phyloP scores from a whole-genome alignment of 2,113 vertebrate genomes.

The Mus pahari region DNA sequence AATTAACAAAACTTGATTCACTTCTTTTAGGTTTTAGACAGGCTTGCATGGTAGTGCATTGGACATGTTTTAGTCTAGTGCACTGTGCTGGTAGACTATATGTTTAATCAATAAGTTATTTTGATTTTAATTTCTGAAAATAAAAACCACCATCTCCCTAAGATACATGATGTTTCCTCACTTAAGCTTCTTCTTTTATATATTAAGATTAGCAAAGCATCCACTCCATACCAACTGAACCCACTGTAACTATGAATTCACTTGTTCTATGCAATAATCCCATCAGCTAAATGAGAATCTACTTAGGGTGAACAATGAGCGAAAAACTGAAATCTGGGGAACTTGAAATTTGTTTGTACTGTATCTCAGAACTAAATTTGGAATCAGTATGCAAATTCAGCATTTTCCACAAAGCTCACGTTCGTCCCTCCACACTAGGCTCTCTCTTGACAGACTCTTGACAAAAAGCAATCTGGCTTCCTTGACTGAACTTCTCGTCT shows the following conservation, averaged over 20 bases:
- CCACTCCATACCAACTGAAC: neutral
- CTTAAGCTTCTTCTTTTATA: neutral
- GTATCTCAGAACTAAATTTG: neutral
- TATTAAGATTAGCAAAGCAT: neutral
- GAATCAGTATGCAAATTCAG: constrained; percentile 68
- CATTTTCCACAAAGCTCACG: constrained; percentile 38
- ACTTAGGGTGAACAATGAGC: neutral
- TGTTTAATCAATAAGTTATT: neutral
- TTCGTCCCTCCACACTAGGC: neutral
- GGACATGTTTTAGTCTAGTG: neutral
- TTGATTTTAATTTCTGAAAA: neutral
- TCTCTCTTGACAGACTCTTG: constrained; percentile 57
- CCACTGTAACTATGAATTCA: neutral
- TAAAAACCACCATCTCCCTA: neutral
- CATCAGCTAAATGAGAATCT: neutral
- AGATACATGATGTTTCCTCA: neutral
- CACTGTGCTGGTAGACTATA: neutral
- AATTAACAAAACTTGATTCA: neutral
- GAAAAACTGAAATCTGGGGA: neutral
- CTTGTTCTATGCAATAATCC: neutral
- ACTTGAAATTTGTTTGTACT: neutral
- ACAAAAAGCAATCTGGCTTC: constrained; percentile 76
- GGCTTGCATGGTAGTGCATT: neutral
- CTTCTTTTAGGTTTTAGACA: neutral
- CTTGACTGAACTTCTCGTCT: constrained; percentile 71